Evolutionary conservation across 1,140 invertebrate genomes (phyloP).

Genomic region (Neelides sp.): DNA sequence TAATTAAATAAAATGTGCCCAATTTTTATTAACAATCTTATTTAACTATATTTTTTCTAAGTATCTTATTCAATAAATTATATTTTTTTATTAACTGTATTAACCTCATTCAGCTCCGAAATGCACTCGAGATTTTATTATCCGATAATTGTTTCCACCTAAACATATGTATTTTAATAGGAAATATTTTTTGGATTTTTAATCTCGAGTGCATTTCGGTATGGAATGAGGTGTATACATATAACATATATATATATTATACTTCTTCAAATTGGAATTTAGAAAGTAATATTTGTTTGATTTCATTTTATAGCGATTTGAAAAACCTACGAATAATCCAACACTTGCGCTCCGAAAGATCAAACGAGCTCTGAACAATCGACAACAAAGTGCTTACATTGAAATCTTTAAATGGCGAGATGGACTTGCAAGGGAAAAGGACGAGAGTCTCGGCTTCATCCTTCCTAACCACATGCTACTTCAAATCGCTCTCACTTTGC

Average conservation of each 20-base stretch:
- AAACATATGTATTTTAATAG: too few species aligned
- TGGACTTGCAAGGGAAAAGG: conserved; percentile 62
- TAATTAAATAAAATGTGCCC: too few species aligned
- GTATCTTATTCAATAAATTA: too few species aligned
- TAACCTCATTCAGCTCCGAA: too few species aligned
- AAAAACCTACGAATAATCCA: conserved; percentile 49
- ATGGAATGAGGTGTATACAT: too few species aligned
- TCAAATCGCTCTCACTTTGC: conserved; percentile 76
- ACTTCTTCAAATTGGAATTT: conserved; percentile 4
- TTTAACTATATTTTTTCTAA: too few species aligned
- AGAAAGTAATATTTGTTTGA: conserved; percentile 6
- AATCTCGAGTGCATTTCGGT: too few species aligned
- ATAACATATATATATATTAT: conserved; percentile 3
- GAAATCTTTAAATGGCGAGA: conserved; percentile 83
- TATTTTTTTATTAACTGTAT: too few species aligned
- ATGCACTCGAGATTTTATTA: too few species aligned
- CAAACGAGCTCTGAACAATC: conserved; percentile 68
- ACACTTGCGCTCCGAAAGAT: conserved; percentile 44
- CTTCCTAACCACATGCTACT: conserved; percentile 92
- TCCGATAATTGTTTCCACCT: too few species aligned
- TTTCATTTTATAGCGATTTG: conserved; percentile 51
- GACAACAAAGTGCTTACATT: conserved; percentile 69
- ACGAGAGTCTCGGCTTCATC: conserved; percentile 84
- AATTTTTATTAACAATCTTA: too few species aligned
- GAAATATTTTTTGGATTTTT: too few species aligned